phyloP scores from a whole-genome alignment of 1,140 invertebrate species.

The Drosophila busckii region DNA sequence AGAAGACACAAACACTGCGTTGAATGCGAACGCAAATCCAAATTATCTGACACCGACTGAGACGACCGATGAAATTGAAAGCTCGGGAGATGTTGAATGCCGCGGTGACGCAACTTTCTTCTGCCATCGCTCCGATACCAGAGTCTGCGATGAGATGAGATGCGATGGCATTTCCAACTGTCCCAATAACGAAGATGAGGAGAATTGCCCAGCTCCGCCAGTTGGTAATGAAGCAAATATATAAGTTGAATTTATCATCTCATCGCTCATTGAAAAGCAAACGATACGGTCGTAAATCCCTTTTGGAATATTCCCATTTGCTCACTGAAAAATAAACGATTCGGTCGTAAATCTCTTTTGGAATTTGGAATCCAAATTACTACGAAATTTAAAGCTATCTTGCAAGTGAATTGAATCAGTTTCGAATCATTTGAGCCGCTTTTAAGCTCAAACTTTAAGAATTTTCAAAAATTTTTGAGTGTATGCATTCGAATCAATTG shows the following conservation, averaged over 20 bases:
- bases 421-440: no score
- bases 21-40: slow-evolving; percentile 1
- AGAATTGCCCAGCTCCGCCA: slow-evolving; percentile 8
- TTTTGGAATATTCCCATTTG: no score
- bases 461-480: no score
- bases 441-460: no score
- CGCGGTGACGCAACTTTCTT: slow-evolving; percentile 81
- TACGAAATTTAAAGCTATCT: no score
- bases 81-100: slow-evolving; percentile 68
- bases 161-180: slow-evolving; percentile 81
- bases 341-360: no score
- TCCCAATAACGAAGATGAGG: slow-evolving; percentile 49
- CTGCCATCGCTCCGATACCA: slow-evolving; percentile 72
- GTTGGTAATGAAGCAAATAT: slow-evolving; percentile 34
- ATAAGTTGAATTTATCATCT: not conserved
- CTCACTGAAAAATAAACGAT: no score
- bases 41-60: not conserved
- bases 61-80: slow-evolving; percentile 36
- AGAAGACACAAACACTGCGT: slow-evolving; percentile 4
- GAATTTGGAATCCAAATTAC: no score
- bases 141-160: slow-evolving; percentile 80
- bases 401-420: no score
- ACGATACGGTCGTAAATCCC: no score
- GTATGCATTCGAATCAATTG: no score
- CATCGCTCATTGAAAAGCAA: not conserved